Evolutionary conservation across 1,140 invertebrate genomes (phyloP).

Genomic region (Lordiphosa collinella): DNA sequence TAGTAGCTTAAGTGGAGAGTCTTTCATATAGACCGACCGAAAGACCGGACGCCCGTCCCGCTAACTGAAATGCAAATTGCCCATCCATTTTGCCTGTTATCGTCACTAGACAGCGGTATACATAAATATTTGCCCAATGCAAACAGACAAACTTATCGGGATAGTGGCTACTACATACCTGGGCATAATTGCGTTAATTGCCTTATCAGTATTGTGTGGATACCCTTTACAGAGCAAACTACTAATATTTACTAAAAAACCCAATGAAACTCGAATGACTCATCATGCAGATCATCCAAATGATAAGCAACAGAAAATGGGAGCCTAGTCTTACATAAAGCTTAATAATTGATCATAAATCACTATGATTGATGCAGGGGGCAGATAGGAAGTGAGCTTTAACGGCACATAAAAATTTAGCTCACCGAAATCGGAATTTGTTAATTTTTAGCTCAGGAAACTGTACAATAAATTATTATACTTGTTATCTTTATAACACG

Average conservation of each 20-base stretch:
- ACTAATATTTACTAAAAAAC: not conserved
- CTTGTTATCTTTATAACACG: no score
- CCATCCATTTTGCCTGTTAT: constrained; percentile 44
- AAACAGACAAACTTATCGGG: constrained; percentile 18
- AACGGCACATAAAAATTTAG: not conserved
- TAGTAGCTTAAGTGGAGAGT: not conserved
- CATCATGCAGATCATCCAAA: not conserved
- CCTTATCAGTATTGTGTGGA: constrained; percentile 31
- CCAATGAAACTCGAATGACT: constrained; percentile 11
- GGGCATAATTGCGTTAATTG: constrained; percentile 52
- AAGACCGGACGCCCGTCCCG: not conserved
- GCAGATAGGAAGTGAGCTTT: constrained; percentile 2
- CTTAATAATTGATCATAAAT: constrained; percentile 57
- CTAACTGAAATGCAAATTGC: not conserved
- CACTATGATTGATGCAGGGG: constrained; percentile 56
- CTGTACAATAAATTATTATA: no score
- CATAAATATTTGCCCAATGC: constrained; percentile 50
- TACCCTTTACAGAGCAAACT: not conserved
- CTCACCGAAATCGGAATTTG: no score
- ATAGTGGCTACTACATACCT: constrained; percentile 16
- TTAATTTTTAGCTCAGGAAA: no score
- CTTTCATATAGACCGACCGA: not conserved
- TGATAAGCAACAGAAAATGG: no score
- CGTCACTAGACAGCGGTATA: constrained; percentile 4
- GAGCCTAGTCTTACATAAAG: no score